Conservation (phyloP, 2,113 vertebrate genomes). For the Ageneiosus marmoratus region DNA sequence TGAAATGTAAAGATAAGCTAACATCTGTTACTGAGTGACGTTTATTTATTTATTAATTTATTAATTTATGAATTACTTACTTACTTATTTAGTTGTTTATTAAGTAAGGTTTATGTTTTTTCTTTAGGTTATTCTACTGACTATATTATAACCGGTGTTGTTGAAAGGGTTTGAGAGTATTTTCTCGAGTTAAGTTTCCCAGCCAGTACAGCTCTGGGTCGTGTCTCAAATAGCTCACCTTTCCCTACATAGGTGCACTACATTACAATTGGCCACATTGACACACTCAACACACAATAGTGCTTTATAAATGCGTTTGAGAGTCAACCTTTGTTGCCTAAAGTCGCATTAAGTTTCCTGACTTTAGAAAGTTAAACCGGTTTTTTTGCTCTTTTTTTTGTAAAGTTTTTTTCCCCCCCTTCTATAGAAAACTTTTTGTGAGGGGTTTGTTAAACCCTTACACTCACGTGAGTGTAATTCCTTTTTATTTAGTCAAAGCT, state of each 20-base stretch:
- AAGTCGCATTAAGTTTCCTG: no score
- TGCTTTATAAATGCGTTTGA: neutral
- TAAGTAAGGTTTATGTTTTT: no score
- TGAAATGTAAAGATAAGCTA: neutral
- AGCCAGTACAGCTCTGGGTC: neutral
- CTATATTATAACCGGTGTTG: no score
- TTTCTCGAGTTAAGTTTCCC: constrained; percentile 5
- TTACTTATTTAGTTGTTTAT: neutral
- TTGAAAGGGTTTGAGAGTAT: no score
- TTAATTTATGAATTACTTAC: no score
- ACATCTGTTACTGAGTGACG: neutral
- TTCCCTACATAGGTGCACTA: neutral
- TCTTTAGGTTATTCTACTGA: neutral
- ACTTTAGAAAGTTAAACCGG: neutral
- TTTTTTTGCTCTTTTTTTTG: no score
- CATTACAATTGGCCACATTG: neutral
- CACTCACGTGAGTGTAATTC: neutral
- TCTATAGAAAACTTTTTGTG: no score
- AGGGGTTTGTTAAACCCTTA: no score
- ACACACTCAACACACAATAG: neutral
- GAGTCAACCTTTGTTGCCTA: neutral
- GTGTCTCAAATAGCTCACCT: neutral
- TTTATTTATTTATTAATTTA: neutral
- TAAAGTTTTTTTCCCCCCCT: no score
- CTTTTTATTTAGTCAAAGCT: neutral